phyloP scores from a whole-genome alignment of 2,888 invertebrate species.

The Drosophila meridiana region DNA sequence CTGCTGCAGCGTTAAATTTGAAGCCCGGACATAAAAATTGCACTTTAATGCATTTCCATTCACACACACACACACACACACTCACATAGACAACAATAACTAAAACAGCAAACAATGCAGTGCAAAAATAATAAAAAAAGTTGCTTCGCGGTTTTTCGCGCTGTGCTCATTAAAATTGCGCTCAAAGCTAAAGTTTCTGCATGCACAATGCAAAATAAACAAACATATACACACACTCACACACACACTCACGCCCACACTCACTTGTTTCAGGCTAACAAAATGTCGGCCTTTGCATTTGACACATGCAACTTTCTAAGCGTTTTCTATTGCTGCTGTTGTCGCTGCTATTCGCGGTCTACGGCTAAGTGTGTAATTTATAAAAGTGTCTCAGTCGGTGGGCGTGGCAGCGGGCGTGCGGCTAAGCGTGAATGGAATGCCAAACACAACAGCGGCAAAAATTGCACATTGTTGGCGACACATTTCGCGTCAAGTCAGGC shows the following conservation, averaged over 20 bases:
- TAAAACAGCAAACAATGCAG: constrained; percentile 63
- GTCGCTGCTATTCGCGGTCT: constrained; percentile 35
- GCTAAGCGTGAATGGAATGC: constrained; percentile 32
- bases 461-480: constrained; percentile 70
- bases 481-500: constrained; percentile 48
- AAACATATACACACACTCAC: constrained; percentile 4
- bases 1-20: constrained; percentile 31
- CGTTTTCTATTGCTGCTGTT: constrained; percentile 34
- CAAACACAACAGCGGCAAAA: constrained; percentile 30
- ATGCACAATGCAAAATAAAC: constrained; percentile 39
- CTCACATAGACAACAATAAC: constrained; percentile 21
- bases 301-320: constrained; percentile 65
- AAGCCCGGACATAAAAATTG: constrained; percentile 73
- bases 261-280: constrained; percentile 18
- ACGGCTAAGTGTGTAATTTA: constrained; percentile 79
- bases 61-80: constrained; percentile 11
- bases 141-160: constrained; percentile 58
- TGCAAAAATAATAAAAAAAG: constrained; percentile 72
- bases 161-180: constrained; percentile 73
- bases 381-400: constrained; percentile 58
- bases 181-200: constrained; percentile 60
- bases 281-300: constrained; percentile 55
- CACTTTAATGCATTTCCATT: constrained; percentile 72
- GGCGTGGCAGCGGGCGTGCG: constrained; percentile 21
- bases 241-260: constrained; percentile 11